Evolutionary conservation across 2,888 invertebrate genomes (phyloP).

Genomic region (Zaprionus bogoriensis): DNA sequence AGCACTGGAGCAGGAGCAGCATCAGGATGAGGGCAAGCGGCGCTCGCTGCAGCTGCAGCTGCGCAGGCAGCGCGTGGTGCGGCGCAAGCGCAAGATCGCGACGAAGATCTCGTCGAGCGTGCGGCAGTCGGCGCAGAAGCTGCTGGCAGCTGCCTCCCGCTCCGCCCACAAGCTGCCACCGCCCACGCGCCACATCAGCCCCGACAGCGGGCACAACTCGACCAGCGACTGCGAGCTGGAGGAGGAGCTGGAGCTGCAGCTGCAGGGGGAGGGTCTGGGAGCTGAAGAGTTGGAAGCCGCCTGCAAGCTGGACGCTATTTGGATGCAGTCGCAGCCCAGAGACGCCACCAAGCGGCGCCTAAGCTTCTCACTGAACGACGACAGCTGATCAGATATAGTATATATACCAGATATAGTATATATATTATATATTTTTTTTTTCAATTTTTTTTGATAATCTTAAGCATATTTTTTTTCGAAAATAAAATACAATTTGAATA

Average conservation of each 20-base stretch:
- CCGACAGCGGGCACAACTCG: conserved; percentile 82
- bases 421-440: conserved; percentile 28
- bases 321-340: conserved; percentile 51
- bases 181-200: conserved; percentile 68
- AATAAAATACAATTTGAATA: conserved; percentile 37
- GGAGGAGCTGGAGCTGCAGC: conserved; percentile 16
- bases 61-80: conserved; percentile 78
- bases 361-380: conserved; percentile 50
- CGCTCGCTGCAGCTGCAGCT: conserved; percentile 65
- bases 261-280: conserved; percentile 18
- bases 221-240: conserved; percentile 69
- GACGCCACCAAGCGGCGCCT: conserved; percentile 70
- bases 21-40: conserved; percentile 10
- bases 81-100: conserved; percentile 77
- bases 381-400: conserved; percentile 32
- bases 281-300: conserved; percentile 49
- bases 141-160: conserved; percentile 46
- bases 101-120: conserved; percentile 69
- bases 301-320: conserved; percentile 57
- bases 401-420: neutral
- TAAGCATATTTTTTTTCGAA: conserved; percentile 35
- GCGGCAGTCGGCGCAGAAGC: conserved; percentile 76
- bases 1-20: neutral
- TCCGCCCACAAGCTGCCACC: conserved; percentile 35
- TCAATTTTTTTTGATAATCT: conserved; percentile 19